Evolutionary conservation across 2,113 vertebrate genomes (phyloP).

Genomic region (Thunnus thynnus): DNA sequence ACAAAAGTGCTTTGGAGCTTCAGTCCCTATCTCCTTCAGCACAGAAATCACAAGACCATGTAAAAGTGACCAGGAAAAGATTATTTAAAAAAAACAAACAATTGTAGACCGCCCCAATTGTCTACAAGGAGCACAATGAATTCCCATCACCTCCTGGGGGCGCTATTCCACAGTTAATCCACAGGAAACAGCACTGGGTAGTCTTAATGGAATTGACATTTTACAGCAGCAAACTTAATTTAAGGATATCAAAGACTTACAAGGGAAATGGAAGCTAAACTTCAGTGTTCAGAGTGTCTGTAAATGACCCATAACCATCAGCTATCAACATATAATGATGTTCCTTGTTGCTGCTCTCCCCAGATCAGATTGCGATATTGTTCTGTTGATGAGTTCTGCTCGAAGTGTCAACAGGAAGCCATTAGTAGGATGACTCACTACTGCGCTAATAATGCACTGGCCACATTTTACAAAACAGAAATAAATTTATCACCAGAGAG

Average conservation of each 20-base stretch:
- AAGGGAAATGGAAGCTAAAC: background rate
- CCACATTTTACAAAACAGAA: background rate
- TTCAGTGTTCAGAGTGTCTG: background rate
- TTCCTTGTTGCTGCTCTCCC: background rate
- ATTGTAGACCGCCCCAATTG: too few species aligned
- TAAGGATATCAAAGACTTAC: background rate
- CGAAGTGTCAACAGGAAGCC: conserved; percentile 30
- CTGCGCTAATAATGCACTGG: background rate
- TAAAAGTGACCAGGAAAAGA: too few species aligned
- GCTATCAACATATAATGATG: conserved; percentile 19
- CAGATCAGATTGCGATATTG: conserved; percentile 29
- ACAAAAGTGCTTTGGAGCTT: too few species aligned
- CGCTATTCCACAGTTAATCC: too few species aligned
- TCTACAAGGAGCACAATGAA: too few species aligned
- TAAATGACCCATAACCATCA: background rate
- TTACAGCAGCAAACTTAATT: background rate
- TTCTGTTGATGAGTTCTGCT: background rate
- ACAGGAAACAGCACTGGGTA: background rate
- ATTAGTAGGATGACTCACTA: conserved; percentile 28
- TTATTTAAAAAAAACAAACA: too few species aligned
- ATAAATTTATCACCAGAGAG: background rate
- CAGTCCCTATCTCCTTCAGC: too few species aligned
- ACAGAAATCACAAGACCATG: too few species aligned
- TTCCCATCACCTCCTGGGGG: too few species aligned
- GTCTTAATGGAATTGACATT: background rate